Conservation (phyloP, 1,140 invertebrate genomes). For the Battus philenor region DNA sequence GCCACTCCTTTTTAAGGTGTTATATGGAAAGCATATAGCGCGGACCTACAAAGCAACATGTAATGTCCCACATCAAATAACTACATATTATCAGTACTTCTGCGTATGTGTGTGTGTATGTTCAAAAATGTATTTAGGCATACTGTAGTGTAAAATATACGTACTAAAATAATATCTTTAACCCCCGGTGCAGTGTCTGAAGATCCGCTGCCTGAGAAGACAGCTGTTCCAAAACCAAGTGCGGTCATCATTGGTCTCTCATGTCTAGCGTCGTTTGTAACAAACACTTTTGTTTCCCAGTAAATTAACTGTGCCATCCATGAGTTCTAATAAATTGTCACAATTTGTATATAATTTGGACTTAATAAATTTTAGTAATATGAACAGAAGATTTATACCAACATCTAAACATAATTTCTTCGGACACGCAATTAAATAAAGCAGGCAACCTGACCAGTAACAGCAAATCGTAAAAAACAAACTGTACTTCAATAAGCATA, state of each 20-base stretch:
- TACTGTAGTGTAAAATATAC: conserved; percentile 1
- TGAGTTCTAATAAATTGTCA: conserved; percentile 35
- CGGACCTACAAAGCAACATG: too few relatives aligned
- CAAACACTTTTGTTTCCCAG: conserved; percentile 59
- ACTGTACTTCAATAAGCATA: conserved; percentile 38
- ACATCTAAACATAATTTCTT: conserved; percentile 49
- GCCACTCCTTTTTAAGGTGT: too few relatives aligned
- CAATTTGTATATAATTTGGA: conserved; percentile 1
- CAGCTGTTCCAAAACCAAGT: conserved; percentile 40
- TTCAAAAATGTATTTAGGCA: too few relatives aligned
- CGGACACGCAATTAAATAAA: conserved; percentile 53
- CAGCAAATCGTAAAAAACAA: conserved; percentile 48
- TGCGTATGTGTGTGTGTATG: too few relatives aligned
- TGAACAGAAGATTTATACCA: conserved; percentile 14
- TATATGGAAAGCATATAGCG: too few relatives aligned
- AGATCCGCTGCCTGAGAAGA: conserved; percentile 45
- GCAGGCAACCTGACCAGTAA: conserved; percentile 58
- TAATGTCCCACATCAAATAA: too few relatives aligned
- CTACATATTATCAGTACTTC: too few relatives aligned
- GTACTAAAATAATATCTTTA: conserved; percentile 44
- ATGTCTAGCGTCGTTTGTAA: conserved; percentile 46
- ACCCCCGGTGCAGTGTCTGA: conserved; percentile 43
- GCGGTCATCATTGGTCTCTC: conserved; percentile 39
- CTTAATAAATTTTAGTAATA: background rate
- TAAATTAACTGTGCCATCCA: conserved; percentile 56